phyloP scores from a whole-genome alignment of 53 echinoderm and acorn worm genomes.

The Paracentrotus lividus region DNA sequence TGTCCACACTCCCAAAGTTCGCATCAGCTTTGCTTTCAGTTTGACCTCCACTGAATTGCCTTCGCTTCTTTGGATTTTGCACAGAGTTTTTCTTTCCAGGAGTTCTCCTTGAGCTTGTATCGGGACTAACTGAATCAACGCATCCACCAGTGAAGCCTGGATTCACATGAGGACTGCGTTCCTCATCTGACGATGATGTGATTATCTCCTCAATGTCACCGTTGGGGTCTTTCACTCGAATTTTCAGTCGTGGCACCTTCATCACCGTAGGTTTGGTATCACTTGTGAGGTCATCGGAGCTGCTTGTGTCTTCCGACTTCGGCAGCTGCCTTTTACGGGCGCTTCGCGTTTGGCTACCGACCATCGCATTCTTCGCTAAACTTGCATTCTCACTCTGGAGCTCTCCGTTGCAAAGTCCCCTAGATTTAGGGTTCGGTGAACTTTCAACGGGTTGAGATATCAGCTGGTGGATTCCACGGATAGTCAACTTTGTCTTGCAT shows the following conservation, averaged over 20 bases:
- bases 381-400: conserved; percentile 28
- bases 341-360: neutral
- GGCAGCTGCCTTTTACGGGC: conserved; percentile 29
- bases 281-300: neutral
- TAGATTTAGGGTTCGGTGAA: neutral
- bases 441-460: conserved; percentile 38
- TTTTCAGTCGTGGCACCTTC: conserved; percentile 89
- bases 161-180: conserved; percentile 54
- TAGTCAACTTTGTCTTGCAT: conserved; percentile 92
- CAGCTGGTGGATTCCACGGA: conserved; percentile 81
- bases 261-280: conserved; percentile 24
- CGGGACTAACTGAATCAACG: conserved; percentile 4
- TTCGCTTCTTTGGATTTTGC: conserved; percentile 5
- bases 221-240: conserved; percentile 88
- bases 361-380: neutral
- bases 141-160: neutral
- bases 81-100: conserved; percentile 2
- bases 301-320: neutral
- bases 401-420: conserved; percentile 32
- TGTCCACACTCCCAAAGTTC: neutral
- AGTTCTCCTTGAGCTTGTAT: neutral
- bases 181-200: conserved; percentile 86
- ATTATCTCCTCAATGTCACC: conserved; percentile 87
- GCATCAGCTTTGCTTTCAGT: neutral
- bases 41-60: neutral